These are phyloP conservation scores for Gasterosteus aculeatus DNA, from an alignment of 2,113 vertebrate genomes.

Conservation along the genomic window DNA sequence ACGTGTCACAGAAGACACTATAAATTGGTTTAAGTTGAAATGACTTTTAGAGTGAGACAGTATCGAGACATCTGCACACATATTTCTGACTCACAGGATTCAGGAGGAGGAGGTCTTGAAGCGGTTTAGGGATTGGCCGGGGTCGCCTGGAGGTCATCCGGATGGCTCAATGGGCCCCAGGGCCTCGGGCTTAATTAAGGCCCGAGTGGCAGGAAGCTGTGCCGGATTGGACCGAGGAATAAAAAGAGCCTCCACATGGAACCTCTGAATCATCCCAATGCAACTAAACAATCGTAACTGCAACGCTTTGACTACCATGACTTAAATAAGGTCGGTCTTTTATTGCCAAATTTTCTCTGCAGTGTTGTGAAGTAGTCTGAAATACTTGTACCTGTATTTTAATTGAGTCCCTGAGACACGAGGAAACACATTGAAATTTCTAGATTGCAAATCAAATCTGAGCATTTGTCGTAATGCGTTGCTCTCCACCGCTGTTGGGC, in stretches of 20 bases:
- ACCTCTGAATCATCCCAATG: neutral
- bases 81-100: slow-evolving; percentile 75
- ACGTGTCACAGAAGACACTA: neutral
- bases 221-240: neutral
- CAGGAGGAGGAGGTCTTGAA: slow-evolving; percentile 83
- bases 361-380: neutral
- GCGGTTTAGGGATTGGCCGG: slow-evolving; percentile 55
- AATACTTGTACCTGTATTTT: neutral
- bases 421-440: neutral
- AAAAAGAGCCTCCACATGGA: neutral
- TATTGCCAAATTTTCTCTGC: neutral
- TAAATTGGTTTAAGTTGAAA: neutral
- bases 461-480: slow-evolving; percentile 82
- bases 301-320: neutral
- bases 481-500: slow-evolving; percentile 77
- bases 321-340: neutral
- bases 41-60: neutral
- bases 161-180: slow-evolving; percentile 73
- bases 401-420: neutral
- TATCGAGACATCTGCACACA: neutral
- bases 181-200: slow-evolving; percentile 76
- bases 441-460: slow-evolving; percentile 14
- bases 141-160: slow-evolving; percentile 73
- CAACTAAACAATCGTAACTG: neutral
- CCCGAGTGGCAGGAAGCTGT: slow-evolving; percentile 3